Evolutionary conservation across 2,113 vertebrate species (phyloP).

Genomic region (Rhegmatorhina hoffmannsi): DNA sequence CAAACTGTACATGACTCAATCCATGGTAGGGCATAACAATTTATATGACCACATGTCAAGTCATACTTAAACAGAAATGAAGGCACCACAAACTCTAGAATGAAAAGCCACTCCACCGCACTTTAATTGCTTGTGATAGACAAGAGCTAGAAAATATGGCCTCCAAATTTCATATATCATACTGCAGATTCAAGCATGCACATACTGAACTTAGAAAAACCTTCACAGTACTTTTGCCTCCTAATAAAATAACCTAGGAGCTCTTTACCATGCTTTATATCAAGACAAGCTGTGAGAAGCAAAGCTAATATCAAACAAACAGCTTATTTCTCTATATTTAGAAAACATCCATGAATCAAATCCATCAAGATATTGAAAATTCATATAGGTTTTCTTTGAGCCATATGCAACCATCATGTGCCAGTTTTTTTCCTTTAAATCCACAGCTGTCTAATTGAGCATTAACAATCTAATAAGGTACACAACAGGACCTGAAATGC

Average conservation of each 20-base stretch:
- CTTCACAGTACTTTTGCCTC: not conserved
- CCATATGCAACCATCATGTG: not conserved
- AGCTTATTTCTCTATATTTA: not conserved
- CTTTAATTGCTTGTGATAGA: not conserved
- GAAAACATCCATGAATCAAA: not conserved
- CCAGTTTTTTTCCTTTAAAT: not conserved
- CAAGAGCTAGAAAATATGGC: not conserved
- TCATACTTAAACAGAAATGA: not conserved
- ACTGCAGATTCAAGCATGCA: not conserved
- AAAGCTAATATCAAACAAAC: not conserved
- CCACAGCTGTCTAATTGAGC: conserved; percentile 68
- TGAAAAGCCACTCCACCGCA: not conserved
- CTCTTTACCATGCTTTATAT: not conserved
- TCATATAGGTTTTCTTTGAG: not conserved
- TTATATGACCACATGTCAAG: not conserved
- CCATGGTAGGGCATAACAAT: not conserved
- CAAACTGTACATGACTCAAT: not conserved
- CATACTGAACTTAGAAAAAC: not conserved
- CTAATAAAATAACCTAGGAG: not conserved
- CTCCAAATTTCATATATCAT: not conserved
- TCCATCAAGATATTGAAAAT: not conserved
- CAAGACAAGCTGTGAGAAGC: not conserved
- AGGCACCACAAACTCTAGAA: not conserved
- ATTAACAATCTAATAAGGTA: conserved; percentile 70
- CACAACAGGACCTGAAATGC: conserved; percentile 50